Evolutionary conservation across 2,113 vertebrate genomes (phyloP).

Genomic region (Bettongia penicillata): DNA sequence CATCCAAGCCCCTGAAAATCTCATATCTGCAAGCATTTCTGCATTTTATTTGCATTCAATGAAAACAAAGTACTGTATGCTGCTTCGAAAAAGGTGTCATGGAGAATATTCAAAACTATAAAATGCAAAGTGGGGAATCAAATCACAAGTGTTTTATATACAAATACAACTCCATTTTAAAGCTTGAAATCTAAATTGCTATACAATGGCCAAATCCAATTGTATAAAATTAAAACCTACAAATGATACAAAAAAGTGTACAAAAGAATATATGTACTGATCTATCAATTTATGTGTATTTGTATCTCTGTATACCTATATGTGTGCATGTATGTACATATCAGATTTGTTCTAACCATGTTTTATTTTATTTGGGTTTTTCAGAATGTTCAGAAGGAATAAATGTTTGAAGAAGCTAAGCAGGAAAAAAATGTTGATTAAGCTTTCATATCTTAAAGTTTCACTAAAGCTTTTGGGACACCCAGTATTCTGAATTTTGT

Average conservation of each 20-base stretch:
- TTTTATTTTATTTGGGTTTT: neutral
- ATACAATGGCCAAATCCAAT: neutral
- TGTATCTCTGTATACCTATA: no score
- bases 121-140: neutral
- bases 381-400: neutral
- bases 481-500: neutral
- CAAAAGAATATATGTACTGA: no score
- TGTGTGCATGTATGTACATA: neutral
- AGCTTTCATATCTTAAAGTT: neutral
- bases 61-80: accelerated
- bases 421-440: neutral
- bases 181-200: neutral
- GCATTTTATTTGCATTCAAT: accelerated
- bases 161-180: neutral
- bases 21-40: accelerated
- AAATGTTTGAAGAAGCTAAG: neutral
- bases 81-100: neutral
- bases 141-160: neutral
- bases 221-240: no score
- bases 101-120: neutral
- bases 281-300: no score
- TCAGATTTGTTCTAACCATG: neutral
- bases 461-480: neutral
- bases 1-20: accelerated
- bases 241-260: no score